Evolutionary conservation across 2,113 vertebrate genomes (phyloP).

Genomic region (Ptyas mucosa): DNA sequence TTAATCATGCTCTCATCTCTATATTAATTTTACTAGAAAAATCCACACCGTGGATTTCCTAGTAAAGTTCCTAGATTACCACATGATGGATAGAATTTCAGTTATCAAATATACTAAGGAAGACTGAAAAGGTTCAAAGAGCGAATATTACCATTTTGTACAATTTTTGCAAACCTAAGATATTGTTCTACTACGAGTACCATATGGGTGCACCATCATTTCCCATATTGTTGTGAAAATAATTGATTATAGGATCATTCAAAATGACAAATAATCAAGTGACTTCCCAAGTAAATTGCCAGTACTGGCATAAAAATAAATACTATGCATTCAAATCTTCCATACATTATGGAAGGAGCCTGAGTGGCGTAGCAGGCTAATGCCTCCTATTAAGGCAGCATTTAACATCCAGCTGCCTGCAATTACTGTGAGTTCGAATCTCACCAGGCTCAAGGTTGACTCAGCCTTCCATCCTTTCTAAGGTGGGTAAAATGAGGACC

Average conservation of each 20-base stretch:
- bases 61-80: neutral
- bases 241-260: neutral
- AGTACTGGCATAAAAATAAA: neutral
- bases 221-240: neutral
- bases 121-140: neutral
- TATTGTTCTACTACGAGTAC: neutral
- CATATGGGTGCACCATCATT: neutral
- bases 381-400: no score
- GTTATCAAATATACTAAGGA: neutral
- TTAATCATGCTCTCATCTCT: neutral
- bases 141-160: neutral
- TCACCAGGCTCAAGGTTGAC: no score
- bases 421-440: no score
- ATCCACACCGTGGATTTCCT: neutral
- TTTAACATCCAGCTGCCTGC: no score
- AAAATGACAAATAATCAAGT: neutral
- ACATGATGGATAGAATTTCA: neutral
- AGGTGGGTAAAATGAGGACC: no score
- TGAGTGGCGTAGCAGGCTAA: no score
- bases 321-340: neutral
- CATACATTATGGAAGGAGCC: neutral
- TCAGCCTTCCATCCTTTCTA: no score
- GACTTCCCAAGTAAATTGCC: neutral
- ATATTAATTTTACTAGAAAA: neutral
- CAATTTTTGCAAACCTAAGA: neutral